Evolutionary conservation across 1,140 invertebrate genomes (phyloP).

Genomic region (Aphaenogaster rudis): DNA sequence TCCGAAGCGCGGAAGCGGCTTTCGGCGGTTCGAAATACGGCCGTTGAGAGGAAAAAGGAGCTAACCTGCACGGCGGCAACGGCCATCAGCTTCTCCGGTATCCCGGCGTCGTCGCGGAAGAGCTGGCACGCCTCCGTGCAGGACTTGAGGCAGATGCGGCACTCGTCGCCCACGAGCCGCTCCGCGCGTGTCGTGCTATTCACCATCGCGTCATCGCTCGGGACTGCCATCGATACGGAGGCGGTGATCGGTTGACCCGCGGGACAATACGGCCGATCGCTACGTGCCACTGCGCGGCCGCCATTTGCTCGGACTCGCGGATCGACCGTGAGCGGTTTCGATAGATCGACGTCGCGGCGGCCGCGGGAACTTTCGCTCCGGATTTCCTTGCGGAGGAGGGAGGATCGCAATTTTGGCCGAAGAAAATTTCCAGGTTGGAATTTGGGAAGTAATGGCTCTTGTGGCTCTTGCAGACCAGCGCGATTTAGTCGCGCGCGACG

Average conservation of each 20-base stretch:
- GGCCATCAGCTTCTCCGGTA: constrained; percentile 80
- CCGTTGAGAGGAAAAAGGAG: background rate
- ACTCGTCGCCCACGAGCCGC: constrained; percentile 68
- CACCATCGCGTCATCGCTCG: constrained; percentile 24
- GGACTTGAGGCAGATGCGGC: constrained; percentile 78
- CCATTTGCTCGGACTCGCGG: constrained; percentile 21
- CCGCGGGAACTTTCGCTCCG: too few relatives aligned
- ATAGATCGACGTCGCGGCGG: background rate
- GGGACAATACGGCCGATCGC: background rate
- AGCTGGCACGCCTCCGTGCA: constrained; percentile 74
- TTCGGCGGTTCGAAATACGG: background rate
- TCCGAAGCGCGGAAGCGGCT: background rate
- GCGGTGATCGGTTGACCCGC: background rate
- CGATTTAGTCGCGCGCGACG: too few relatives aligned
- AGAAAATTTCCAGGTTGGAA: too few relatives aligned
- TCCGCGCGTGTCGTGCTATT: constrained; percentile 29
- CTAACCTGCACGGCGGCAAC: constrained; percentile 84
- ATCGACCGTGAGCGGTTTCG: background rate
- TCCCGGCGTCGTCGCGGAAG: constrained; percentile 73
- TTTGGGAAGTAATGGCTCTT: too few relatives aligned
- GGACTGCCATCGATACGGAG: constrained; percentile 49
- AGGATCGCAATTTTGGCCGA: background rate
- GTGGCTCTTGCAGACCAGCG: too few relatives aligned
- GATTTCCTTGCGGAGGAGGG: too few relatives aligned
- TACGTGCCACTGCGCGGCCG: constrained; percentile 12